These are phyloP conservation scores for Chromobotia macracanthus DNA, from an alignment of 2,797 vertebrate species.

Conservation along the genomic window DNA sequence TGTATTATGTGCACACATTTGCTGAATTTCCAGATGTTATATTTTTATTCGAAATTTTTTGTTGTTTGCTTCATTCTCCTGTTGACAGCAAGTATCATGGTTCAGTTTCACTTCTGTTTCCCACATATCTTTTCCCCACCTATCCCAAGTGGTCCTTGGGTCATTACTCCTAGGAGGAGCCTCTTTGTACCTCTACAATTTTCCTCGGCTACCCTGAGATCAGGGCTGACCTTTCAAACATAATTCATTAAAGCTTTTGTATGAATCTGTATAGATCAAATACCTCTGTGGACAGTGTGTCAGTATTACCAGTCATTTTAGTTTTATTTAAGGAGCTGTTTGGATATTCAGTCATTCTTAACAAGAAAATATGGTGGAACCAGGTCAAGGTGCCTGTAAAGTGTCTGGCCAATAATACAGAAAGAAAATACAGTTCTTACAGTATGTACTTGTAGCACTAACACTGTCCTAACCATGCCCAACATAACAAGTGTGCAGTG, in stretches of 20 bases:
- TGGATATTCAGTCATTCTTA: slow-evolving; percentile 36
- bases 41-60: too few relatives aligned
- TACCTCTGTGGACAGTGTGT: slow-evolving; percentile 11
- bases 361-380: not conserved
- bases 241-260: slow-evolving; percentile 40
- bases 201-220: slow-evolving; percentile 35
- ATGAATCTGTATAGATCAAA: not conserved
- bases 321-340: slow-evolving; percentile 30
- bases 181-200: slow-evolving; percentile 31
- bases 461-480: not conserved
- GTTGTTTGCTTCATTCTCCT: too few relatives aligned
- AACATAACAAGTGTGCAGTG: not conserved
- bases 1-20: too few relatives aligned
- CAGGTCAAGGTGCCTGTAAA: not conserved
- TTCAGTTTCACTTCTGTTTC: slow-evolving; percentile 41
- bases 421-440: too few relatives aligned
- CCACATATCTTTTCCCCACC: slow-evolving; percentile 29
- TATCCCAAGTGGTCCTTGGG: slow-evolving; percentile 33
- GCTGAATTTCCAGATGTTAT: too few relatives aligned
- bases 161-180: slow-evolving; percentile 37
- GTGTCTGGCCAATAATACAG: not conserved
- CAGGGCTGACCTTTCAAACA: not conserved
- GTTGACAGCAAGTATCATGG: not conserved
- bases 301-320: slow-evolving; percentile 10
- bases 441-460: slow-evolving; percentile 31